Evolutionary conservation across 2,888 invertebrate species (phyloP), one percentile per base, ranked within the genome.

Genomic region (Onchidella celtica): DNA sequence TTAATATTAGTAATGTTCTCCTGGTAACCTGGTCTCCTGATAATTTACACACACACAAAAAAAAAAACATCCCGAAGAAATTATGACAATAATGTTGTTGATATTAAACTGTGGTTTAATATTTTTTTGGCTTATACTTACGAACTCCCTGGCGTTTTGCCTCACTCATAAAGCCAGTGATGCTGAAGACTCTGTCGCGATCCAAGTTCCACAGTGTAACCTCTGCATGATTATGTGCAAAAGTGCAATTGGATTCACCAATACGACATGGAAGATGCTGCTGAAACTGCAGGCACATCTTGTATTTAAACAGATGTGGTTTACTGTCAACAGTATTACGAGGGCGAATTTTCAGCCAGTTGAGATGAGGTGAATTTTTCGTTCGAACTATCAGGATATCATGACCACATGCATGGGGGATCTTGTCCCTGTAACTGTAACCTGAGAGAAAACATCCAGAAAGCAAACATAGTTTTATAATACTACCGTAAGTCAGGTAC

Each of bases 301-400:
- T 69, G 55, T 70, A 82, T 61, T 73, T 77, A 34, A 47, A 65
- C 6, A 66, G 11, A 32, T 79, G 34, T 0, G 80, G 77, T 4
- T 70, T 66, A 1, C 21, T 36, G n/a, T 3, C 9, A 9, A 1
- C 57, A 14, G 27, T 21, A 38, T 29, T 6, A 1, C 89, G 81
- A n/a, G 85, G 82, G 40, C 91, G 84, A 2, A 91, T 79, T 82
- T 88, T 90, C 6, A 91, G 75, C 91, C 91, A 91, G 70, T 87
- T 87, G 24, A 86, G 74, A 3, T 84, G 80, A 17, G 83, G 73
- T 59, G 81, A 85, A 2, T 77, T 75, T 47, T 85, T 87, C 47
- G 84, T 82, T 73, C 87, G 86, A 2, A 91, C 78, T 21, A 90
- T 80, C n/a, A 91, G 82, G 11, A 87, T 72, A 70, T 89, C 86